These are phyloP conservation scores for Centropristis striata DNA, from an alignment of 2,113 vertebrate species.

Conservation along the genomic window DNA sequence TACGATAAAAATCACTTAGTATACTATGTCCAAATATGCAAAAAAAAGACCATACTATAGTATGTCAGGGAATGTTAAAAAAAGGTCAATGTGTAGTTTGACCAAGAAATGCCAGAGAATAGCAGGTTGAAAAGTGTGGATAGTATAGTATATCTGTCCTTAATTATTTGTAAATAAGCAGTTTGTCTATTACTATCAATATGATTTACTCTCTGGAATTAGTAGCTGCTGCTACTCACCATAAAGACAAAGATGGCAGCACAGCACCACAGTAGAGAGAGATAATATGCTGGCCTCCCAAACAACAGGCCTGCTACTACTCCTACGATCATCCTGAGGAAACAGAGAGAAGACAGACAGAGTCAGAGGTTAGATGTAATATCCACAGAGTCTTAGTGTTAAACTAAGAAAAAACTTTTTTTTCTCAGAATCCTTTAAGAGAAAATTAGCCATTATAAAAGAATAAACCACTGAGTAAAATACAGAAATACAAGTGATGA, in stretches of 20 bases:
- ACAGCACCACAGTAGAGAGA: slow-evolving; percentile 92
- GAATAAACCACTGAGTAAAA: neutral
- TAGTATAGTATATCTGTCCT: neutral
- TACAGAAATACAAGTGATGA: neutral
- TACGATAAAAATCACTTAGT: no score
- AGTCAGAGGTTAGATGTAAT: neutral
- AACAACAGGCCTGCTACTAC: slow-evolving; percentile 91
- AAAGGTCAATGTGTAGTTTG: no score
- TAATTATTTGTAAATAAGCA: neutral
- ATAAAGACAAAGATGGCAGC: slow-evolving; percentile 90
- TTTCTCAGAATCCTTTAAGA: neutral
- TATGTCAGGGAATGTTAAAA: no score
- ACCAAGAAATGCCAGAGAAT: no score
- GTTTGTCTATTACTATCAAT: neutral
- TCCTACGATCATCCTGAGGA: slow-evolving; percentile 90
- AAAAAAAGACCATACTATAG: no score
- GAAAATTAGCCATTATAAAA: neutral
- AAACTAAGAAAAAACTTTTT: neutral
- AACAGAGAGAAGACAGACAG: slow-evolving; percentile 29
- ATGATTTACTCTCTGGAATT: neutral
- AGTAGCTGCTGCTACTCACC: slow-evolving; percentile 77
- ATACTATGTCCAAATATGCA: no score
- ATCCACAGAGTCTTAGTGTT: neutral
- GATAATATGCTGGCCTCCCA: slow-evolving; percentile 89
- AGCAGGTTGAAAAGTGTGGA: no score